Evolutionary conservation across 2,888 invertebrate species (phyloP), one percentile per base, ranked within the genome.

Genomic region (Ceriagrion tenellum): DNA sequence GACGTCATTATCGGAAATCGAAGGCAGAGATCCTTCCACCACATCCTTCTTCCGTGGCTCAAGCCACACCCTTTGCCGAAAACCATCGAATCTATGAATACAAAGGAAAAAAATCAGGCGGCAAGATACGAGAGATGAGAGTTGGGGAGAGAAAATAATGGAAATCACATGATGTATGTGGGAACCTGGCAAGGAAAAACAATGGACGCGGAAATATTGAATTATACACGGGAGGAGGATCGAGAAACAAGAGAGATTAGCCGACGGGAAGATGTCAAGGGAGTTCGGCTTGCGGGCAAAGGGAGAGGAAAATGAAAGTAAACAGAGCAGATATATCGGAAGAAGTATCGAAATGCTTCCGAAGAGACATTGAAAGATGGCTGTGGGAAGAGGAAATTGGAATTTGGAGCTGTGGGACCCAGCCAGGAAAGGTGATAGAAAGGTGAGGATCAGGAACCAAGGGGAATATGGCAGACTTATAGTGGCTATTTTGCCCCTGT

Each of bases 1-100:
- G 81, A 81, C 81, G 35, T 81, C 81, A 81, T 81, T 81, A 81
- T 81, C 35, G 81, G 81, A 81, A 81, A 81, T 81, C 81, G 81
- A 81, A 81, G 81, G 30, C 18, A 10, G 81, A 81, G 35, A 81
- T 30, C 16, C 35, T 12, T 30, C 81, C 35, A 10, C 69, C 26
- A 47, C 47, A 59, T 6, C 20, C 59, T 3, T 59, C 47, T 47
- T 16, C 59, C 13, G 13, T 26, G 69, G 23, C n/a, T 35, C 30
- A 13, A 81, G 81, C 30, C 12, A 35, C 13, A 35, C 81, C 81
- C 81, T 12, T 81, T 81, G 81, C 35, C 35, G 35, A 35, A 81
- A 35, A 81, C 30, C 35, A 35, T 81, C 81, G 16, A 35, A 81
- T 3, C 81, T 81, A 30, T 30, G 30, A 81, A 13, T 30, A 81